Evolutionary conservation across 2,797 vertebrate species (phyloP), one percentile per base, ranked within the genome.

Genomic region (Hemitrygon akajei): DNA sequence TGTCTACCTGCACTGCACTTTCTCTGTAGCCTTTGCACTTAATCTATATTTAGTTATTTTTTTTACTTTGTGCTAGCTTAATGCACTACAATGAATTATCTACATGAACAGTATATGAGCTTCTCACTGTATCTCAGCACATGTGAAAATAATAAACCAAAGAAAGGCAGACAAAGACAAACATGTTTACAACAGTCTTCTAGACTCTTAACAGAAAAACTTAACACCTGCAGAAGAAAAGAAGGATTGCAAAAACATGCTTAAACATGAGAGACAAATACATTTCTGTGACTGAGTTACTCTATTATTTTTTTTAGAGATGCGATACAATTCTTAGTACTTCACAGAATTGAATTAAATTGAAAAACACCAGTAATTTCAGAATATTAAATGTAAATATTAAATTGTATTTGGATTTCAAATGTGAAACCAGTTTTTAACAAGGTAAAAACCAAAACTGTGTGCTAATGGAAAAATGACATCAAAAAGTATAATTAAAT

Each of bases 351-450:
- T 69, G 30, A 34, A 89, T 66, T 20, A 69, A 37, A 66, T 30
- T 14, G n/a, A 34, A 66, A 47, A 40, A 37, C 34, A 82, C n/a
- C 71, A 71, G 71, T 71, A 63, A 73, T 37, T 66, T 47, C 66
- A 91, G n/a, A 91, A 69, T 71, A 91, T 47, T 34, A 91, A 91
- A 6, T 91, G 16, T 71, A 69, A 91, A 34, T 63, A 60, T 86
- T n/a, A 73, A 91, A 91, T 9, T 69, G 14, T 84, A 86, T 60
- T 73, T 71, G 9, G 66, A 18, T 91, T 91, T 91, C 25, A 71
- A 91, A 71, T 91, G 89, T 73, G 66, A 73, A 91, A 73, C 11
- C 71, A 40, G 40, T 73, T 40, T 71, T 91, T 37, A 73, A 71
- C 34, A 69, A 25, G 1, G 60, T 40, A 37, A 91, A 91, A 91